Evolutionary conservation across 2,113 vertebrate species (phyloP).

Genomic region (Xyrauchen texanus): DNA sequence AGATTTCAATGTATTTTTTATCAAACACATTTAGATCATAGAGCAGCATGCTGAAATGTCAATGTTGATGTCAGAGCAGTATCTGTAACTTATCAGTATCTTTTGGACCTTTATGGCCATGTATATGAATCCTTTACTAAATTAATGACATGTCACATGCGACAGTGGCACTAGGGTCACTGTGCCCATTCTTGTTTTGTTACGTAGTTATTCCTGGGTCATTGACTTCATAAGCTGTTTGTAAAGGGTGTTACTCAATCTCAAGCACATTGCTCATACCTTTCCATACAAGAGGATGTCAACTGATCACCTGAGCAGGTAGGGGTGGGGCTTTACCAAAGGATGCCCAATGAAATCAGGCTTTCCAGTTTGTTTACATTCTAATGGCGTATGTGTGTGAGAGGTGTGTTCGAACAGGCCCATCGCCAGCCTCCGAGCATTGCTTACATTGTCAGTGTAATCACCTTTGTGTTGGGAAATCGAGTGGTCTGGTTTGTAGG

Average conservation of each 20-base stretch:
- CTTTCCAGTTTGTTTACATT: constrained; percentile 37
- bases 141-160: neutral
- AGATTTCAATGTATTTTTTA: neutral
- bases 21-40: neutral
- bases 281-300: neutral
- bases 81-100: neutral
- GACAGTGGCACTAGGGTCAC: constrained; percentile 9
- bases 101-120: neutral
- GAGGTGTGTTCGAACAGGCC: constrained; percentile 20
- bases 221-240: constrained; percentile 11
- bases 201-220: constrained; percentile 1
- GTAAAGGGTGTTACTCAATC: constrained; percentile 35
- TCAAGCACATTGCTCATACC: constrained; percentile 6
- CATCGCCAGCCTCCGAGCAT: neutral
- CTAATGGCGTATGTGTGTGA: constrained; percentile 24
- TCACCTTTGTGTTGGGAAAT: constrained; percentile 4
- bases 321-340: neutral
- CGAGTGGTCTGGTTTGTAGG: neutral
- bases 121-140: neutral
- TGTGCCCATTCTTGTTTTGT: neutral
- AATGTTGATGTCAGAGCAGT: neutral
- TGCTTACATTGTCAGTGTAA: constrained; percentile 15
- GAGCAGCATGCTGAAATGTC: neutral
- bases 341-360: constrained; percentile 18
- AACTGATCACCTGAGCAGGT: constrained; percentile 34